Evolutionary conservation across 2,113 vertebrate species (phyloP).

Genomic region (Aramus guarauna): DNA sequence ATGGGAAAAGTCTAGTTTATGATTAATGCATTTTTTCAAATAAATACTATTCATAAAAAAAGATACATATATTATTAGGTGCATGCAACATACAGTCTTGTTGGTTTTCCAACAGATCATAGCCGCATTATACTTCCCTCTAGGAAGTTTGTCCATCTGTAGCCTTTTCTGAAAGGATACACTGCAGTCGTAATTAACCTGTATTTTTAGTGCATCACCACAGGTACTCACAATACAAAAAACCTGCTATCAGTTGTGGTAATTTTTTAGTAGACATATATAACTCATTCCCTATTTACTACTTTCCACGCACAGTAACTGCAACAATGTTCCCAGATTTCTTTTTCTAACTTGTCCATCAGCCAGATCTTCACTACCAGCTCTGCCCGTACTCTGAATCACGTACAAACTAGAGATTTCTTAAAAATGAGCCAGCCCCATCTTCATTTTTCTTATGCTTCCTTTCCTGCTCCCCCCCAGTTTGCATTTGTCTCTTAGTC

Average conservation of each 20-base stretch:
- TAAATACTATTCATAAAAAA: neutral
- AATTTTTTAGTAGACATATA: neutral
- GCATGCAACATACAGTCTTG: neutral
- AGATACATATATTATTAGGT: neutral
- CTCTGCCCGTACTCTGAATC: neutral
- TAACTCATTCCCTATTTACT: neutral
- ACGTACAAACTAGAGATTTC: neutral
- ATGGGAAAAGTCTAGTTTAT: neutral
- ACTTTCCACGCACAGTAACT: neutral
- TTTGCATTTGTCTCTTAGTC: neutral
- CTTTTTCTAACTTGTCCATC: neutral
- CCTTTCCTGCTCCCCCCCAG: neutral
- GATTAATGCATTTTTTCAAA: neutral
- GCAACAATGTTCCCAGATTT: neutral
- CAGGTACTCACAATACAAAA: neutral
- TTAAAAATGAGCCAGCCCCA: neutral
- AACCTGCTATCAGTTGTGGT: neutral
- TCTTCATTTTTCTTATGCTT: neutral
- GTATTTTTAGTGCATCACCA: neutral
- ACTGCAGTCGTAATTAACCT: neutral
- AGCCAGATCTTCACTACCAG: neutral
- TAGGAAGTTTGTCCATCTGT: neutral
- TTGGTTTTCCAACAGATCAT: neutral
- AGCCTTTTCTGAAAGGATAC: neutral
- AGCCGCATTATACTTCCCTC: neutral